Evolutionary conservation across 2,797 vertebrate genomes (phyloP), one percentile per base, ranked within the genome.

Genomic region (Meda fulgida): DNA sequence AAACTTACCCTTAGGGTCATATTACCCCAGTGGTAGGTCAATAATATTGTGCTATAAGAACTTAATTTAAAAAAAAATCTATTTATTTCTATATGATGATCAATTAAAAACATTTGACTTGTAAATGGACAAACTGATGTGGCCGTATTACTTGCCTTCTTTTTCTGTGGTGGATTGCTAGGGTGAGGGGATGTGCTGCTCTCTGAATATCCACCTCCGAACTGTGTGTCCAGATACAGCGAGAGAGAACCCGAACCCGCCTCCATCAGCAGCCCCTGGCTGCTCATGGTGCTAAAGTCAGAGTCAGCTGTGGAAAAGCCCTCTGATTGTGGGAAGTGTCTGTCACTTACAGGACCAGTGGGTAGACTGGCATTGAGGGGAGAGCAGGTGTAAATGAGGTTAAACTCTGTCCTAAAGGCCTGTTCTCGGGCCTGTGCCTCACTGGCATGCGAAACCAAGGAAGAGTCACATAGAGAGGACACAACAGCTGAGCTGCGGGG

Each of bases 381-480:
- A 63, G 98, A 99, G 92, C 98, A 99, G 92, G 98, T 97, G 92
- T 99, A 99, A 95, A 99, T 99, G 92, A 99, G 96, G 94, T 98
- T 99, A 94, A 99, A 99, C 93, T 99, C 98, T 94, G 98, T 98
- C 96, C 97, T 97, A 94, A 99, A 98, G 84, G 96, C 95, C 95
- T 97, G 97, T 89, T 99, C 98, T 86, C 92, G 80, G 55, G 85
- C 21, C 71, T 87, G 94, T 84, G 92, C 90, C 90, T 92, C 92
- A 29, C 80, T 86, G 63, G 65, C 26, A n/a, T 84, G 86, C 55
- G 93, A 94, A 90, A 94, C 96, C 91, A 94, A 92, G 84, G 92
- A 95, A 89, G 95, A 96, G 85, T 96, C 96, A 90, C 93, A 84
- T 81, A 95, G 93, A 87, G 93, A 92, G 84, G 94, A 92, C 85